Percentiles rank a stretch among this genome's conserved stretches.
phyloP scores from a whole-genome alignment of 2,888 invertebrate species.

The Stegophylla sp. region DNA sequence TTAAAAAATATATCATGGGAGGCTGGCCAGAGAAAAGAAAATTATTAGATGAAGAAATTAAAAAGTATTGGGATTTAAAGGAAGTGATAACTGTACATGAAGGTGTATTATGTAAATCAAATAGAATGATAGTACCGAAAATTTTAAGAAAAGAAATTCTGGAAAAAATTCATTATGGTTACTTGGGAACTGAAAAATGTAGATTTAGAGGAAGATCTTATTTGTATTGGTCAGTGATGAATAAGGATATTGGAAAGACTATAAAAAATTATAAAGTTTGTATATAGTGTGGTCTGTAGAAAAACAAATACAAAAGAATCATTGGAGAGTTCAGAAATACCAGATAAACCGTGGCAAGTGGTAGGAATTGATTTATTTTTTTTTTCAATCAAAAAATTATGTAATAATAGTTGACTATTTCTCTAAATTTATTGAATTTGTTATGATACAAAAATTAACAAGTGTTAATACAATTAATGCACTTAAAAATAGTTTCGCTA shows the following conservation, averaged over 20 bases:
- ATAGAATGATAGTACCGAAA: conserved; percentile 4
- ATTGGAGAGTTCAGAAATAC: background rate
- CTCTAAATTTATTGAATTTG: conserved; percentile 22
- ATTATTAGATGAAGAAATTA: background rate
- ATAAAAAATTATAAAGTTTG: background rate
- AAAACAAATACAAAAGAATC: background rate
- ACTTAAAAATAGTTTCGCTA: background rate
- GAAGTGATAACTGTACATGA: background rate
- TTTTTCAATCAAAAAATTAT: conserved; percentile 9
- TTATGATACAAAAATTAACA: conserved; percentile 9
- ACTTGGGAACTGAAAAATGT: background rate
- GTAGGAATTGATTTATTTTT: conserved; percentile 16
- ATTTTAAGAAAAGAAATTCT: conserved; percentile 24
- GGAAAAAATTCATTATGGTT: conserved; percentile 2
- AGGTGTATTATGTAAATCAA: background rate
- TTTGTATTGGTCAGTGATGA: background rate
- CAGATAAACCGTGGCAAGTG: background rate
- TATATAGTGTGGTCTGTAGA: background rate
- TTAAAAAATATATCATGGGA: background rate
- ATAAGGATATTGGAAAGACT: background rate
- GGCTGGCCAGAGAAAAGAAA: conserved; percentile 10
- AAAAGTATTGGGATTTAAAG: conserved; percentile 5
- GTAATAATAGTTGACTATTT: background rate
- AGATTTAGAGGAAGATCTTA: background rate
- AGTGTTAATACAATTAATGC: too few relatives aligned